These are phyloP conservation scores for Marcusenius ussheri DNA, from an alignment of 2,113 vertebrate genomes.

Conservation along the genomic window DNA sequence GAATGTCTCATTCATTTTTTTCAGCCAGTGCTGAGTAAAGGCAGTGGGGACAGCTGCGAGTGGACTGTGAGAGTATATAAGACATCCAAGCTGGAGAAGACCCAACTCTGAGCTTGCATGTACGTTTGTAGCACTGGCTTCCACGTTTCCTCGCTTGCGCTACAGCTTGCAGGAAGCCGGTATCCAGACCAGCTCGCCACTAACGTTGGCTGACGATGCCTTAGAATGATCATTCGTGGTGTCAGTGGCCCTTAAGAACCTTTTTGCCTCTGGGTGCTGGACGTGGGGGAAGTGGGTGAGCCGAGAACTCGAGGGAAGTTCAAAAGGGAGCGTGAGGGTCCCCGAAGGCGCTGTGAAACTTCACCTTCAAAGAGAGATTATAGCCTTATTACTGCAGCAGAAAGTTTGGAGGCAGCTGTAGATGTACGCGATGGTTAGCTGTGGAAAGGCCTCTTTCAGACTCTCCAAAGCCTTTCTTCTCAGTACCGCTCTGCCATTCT, in stretches of 20 bases:
- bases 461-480: conserved; percentile 20
- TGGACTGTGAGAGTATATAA: neutral
- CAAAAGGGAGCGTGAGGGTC: neutral
- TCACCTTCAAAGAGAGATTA: conserved; percentile 27
- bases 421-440: conserved; percentile 13
- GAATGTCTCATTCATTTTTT: conserved; percentile 4
- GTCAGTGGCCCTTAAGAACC: neutral
- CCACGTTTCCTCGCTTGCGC: neutral
- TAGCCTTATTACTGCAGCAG: conserved; percentile 19
- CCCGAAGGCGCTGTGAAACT: conserved; percentile 17
- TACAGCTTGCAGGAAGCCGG: neutral
- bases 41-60: neutral
- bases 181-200: neutral
- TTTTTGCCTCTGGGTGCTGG: neutral
- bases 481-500: conserved; percentile 12
- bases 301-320: neutral
- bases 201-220: neutral
- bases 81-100: neutral
- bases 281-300: neutral
- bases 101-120: neutral
- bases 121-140: neutral
- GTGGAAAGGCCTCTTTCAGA: conserved; percentile 9
- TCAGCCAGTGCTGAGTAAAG: neutral
- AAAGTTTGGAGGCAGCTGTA: conserved; percentile 15
- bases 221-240: neutral